Percentiles rank a stretch among this genome's conserved stretches.
phyloP scores from a whole-genome alignment of 1,140 invertebrate species.

The Drosophila kanapiae region DNA sequence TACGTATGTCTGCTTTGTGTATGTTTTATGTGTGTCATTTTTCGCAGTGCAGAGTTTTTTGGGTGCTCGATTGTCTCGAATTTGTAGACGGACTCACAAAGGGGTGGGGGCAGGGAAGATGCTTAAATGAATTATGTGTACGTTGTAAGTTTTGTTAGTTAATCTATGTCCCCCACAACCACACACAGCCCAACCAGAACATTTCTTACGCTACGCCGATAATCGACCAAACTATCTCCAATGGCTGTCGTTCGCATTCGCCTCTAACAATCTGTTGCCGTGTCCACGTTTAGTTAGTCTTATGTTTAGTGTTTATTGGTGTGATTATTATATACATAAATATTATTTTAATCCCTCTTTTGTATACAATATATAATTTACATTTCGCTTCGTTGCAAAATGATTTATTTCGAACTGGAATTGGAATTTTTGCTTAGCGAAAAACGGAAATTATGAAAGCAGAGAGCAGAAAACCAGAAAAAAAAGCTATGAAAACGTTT shows the following conservation, averaged over 20 bases:
- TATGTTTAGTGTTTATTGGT: slow-evolving; percentile 76
- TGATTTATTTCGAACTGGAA: slow-evolving; percentile 43
- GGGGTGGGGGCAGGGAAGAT: slow-evolving; percentile 5
- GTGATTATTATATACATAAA: slow-evolving; percentile 61
- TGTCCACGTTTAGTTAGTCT: slow-evolving; percentile 58
- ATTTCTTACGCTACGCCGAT: slow-evolving; percentile 12
- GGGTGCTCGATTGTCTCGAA: slow-evolving; percentile 66
- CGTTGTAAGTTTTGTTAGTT: slow-evolving; percentile 56
- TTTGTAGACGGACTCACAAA: slow-evolving; percentile 68
- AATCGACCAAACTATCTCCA: slow-evolving; percentile 19
- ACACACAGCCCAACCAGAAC: slow-evolving; percentile 5
- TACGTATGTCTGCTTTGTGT: slow-evolving; percentile 5
- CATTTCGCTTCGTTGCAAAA: slow-evolving; percentile 30
- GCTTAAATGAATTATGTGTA: slow-evolving; percentile 54
- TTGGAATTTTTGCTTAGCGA: slow-evolving; percentile 75
- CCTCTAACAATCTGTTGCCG: slow-evolving; percentile 46
- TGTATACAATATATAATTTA: slow-evolving; percentile 72
- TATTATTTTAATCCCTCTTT: slow-evolving; percentile 74
- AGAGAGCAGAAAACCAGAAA: background rate
- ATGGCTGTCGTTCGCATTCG: slow-evolving; percentile 1
- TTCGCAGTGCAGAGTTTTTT: slow-evolving; percentile 22
- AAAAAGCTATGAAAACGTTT: slow-evolving; percentile 37
- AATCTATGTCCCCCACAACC: slow-evolving; percentile 26
- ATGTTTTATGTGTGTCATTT: slow-evolving; percentile 20
- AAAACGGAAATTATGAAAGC: slow-evolving; percentile 10